Percentiles rank a stretch among this genome's conserved stretches.
These are phyloP conservation scores for Andrena camellia DNA, from an alignment of 2,888 invertebrate species.

Conservation along the genomic window DNA sequence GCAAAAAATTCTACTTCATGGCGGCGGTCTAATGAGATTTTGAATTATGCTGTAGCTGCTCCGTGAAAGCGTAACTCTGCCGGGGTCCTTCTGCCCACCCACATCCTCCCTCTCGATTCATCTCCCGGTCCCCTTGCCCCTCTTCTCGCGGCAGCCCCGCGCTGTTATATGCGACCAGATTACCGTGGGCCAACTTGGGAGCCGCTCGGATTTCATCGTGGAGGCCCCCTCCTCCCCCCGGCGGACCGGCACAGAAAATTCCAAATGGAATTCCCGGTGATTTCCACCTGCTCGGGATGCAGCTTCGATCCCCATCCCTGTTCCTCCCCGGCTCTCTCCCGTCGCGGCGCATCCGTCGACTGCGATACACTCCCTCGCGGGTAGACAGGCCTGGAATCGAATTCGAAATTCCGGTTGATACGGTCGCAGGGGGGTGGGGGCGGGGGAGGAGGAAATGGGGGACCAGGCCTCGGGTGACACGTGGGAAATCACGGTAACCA, in stretches of 20 bases:
- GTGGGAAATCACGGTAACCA: constrained; percentile 73
- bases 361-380: constrained; percentile 43
- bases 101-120: constrained; percentile 35
- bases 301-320: constrained; percentile 2
- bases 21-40: constrained; percentile 82
- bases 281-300: constrained; percentile 9
- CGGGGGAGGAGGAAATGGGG: constrained; percentile 34
- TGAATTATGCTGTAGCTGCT: constrained; percentile 81
- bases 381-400: constrained; percentile 56
- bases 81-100: constrained; percentile 17
- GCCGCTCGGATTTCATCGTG: constrained; percentile 68
- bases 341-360: constrained; percentile 23
- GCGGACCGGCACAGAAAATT: constrained; percentile 36
- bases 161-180: constrained; percentile 79
- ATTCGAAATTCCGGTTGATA: constrained; percentile 62
- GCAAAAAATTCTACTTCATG: constrained; percentile 81
- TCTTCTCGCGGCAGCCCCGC: background rate
- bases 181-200: constrained; percentile 63
- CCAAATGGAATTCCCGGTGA: constrained; percentile 22
- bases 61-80: constrained; percentile 70
- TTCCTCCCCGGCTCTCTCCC: background rate
- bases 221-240: constrained; percentile 48
- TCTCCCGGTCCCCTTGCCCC: constrained; percentile 10
- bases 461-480: constrained; percentile 61
- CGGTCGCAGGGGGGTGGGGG: constrained; percentile 8